Evolutionary conservation across 2,888 invertebrate genomes (phyloP).

Genomic region (Hipparchia sbordonii): DNA sequence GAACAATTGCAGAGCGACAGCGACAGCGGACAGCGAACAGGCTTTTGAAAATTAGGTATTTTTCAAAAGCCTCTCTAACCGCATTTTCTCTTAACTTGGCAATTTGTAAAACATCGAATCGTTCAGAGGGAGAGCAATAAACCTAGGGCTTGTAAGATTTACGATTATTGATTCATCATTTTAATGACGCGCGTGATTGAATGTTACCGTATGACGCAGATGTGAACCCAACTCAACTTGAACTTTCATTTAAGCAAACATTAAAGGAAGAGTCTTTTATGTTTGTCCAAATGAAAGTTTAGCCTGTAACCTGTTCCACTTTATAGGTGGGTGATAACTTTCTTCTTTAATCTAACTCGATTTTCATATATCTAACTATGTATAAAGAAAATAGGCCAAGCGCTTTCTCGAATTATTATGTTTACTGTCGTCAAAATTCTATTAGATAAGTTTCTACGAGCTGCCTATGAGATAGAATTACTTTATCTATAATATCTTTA

Average conservation of each 20-base stretch:
- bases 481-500: no score
- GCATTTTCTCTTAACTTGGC: not conserved
- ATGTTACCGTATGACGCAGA: constrained; percentile 6
- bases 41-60: no score
- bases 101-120: not conserved
- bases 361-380: not conserved
- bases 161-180: constrained; percentile 23
- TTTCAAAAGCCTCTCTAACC: no score
- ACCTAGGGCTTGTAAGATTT: not conserved
- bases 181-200: constrained; percentile 10
- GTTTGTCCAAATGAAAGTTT: constrained; percentile 17
- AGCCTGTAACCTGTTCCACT: not conserved
- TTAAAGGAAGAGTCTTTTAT: constrained; percentile 3
- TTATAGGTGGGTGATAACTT: not conserved
- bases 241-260: not conserved
- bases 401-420: no score
- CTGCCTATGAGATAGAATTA: no score
- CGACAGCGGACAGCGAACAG: no score
- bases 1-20: no score
- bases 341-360: not conserved
- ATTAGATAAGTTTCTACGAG: no score
- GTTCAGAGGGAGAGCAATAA: constrained; percentile 6
- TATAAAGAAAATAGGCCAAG: not conserved
- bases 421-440: no score
- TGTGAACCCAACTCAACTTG: not conserved